Evolutionary conservation across 2,888 invertebrate species (phyloP), one percentile per base, ranked within the genome.

Genomic region (Pseudeuparius sepicola): DNA sequence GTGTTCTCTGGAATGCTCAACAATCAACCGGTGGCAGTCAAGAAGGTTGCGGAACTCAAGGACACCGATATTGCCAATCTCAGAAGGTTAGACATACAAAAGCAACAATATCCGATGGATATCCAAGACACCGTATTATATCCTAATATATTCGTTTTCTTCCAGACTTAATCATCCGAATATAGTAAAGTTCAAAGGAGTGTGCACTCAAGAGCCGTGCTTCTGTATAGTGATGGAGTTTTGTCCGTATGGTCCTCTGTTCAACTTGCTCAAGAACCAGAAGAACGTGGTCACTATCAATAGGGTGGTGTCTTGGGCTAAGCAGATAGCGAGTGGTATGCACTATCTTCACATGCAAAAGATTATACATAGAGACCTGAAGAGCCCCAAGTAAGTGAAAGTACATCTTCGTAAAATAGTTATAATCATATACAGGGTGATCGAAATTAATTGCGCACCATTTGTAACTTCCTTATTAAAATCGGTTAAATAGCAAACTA

Each of bases 141-240:
- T n/a, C n/a, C n/a, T n/a, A n/a, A n/a, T n/a, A n/a, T n/a, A n/a
- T n/a, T n/a, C n/a, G n/a, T n/a, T n/a, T n/a, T 20, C n/a, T 20
- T 20, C 20, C n/a, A 88, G 92, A 63, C 71, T 97, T 36, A 86
- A 90, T 57, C 94, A 97, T 63, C 84, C 85, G n/a, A 96, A 97
- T 60, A 87, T 97, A 49, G 84, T 92, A 32, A 78, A 82, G 56
- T 90, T 92, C 61, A 79, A 75, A 58, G 98, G 97, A 30, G 86
- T 97, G 4, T 97, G 94, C 59, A 88, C 88, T 1, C 82, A 86
- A 56, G 50, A 51, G 27, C 76, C 87, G 4, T 85, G 85, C 51
- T 93, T 82, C 57, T 92, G 92, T 60, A 86, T 99, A 46, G 78
- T 99, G 35, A 98, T 98, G 98, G 98, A 99, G 60, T 98, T 78